phyloP scores from a whole-genome alignment of 30 jellyfish, hydroid and myxozoan genomes.

The Turritopsis dohrnii region DNA sequence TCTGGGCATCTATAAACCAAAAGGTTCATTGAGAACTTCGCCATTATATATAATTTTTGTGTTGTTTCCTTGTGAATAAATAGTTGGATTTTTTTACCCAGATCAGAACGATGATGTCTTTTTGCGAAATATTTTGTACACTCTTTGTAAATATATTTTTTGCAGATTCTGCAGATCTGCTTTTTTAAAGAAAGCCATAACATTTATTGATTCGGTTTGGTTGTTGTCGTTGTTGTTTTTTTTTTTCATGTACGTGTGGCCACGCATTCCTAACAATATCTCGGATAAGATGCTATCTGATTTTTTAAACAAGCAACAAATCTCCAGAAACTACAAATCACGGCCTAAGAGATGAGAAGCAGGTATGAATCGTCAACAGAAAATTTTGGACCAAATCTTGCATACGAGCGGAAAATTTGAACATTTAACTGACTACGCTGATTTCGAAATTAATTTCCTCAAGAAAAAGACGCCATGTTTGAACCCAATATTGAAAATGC shows the following conservation, averaged over 20 bases:
- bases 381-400: no score
- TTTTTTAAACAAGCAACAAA: neutral
- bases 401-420: no score
- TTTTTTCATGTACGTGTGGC: neutral
- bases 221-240: no score
- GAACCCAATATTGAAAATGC: no score
- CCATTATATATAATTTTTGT: neutral
- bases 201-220: neutral
- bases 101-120: neutral
- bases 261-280: neutral
- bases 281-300: no score
- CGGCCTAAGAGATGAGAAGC: neutral
- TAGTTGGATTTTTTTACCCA: neutral
- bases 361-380: no score
- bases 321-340: neutral
- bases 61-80: neutral
- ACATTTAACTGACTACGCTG: no score
- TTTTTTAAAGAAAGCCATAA: neutral
- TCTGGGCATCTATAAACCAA: neutral
- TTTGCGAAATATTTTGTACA: neutral
- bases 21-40: neutral
- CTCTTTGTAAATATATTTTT: neutral
- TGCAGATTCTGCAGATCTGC: neutral
- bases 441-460: no score
- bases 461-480: no score